Evolutionary conservation across 2,797 vertebrate species (phyloP).

Genomic region (Hypotaenidia okinawae): DNA sequence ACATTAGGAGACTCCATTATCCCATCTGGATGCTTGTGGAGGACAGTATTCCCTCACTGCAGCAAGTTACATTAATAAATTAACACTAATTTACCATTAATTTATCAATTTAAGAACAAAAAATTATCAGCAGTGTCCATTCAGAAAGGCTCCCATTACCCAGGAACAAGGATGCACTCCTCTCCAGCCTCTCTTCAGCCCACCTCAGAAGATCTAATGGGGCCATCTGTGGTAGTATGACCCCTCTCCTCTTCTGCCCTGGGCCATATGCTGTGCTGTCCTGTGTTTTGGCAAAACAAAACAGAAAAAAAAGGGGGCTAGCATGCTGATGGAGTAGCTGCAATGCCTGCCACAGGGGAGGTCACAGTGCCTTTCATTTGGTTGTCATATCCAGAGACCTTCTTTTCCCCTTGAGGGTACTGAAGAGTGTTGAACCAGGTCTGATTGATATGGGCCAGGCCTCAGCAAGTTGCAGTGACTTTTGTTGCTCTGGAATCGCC

Average conservation of each 20-base stretch:
- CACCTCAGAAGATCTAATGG: not conserved
- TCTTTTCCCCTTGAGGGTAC: too few relatives aligned
- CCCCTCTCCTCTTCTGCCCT: not conserved
- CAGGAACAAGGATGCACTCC: not conserved
- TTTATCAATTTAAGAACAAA: not conserved
- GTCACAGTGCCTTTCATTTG: too few relatives aligned
- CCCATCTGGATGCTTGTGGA: not conserved
- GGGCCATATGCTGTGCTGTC: not conserved
- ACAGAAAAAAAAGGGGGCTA: too few relatives aligned
- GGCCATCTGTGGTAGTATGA: rapidly evolving
- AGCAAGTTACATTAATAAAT: not conserved
- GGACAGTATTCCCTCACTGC: not conserved
- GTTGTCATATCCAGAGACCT: too few relatives aligned
- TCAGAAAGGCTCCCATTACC: not conserved
- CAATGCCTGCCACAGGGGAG: too few relatives aligned
- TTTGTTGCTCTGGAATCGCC: too few relatives aligned
- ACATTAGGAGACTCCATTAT: not conserved
- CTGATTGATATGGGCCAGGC: too few relatives aligned
- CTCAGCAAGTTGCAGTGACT: too few relatives aligned
- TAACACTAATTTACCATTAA: not conserved
- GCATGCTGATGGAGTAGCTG: too few relatives aligned
- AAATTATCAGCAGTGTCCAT: not conserved
- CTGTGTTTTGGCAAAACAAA: not conserved
- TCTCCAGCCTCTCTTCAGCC: not conserved
- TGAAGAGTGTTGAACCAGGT: too few relatives aligned